Percentiles rank a stretch among this genome's conserved stretches.
phyloP scores from a whole-genome alignment of 2,797 vertebrate species.

The Bucorvus abyssinicus region DNA sequence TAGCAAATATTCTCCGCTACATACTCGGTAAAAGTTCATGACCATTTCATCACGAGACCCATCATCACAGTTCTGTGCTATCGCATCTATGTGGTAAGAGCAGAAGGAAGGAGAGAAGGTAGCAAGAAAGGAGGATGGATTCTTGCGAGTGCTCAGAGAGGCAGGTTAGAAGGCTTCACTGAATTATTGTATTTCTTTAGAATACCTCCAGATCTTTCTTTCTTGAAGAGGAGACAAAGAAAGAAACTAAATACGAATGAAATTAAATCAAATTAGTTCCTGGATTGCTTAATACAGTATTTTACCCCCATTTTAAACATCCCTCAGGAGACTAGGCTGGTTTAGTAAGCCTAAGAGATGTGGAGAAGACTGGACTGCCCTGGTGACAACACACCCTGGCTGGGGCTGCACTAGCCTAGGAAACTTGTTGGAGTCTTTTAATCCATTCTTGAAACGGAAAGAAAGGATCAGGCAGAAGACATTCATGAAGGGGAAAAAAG shows the following conservation, averaged over 20 bases:
- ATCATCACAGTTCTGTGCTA: background rate
- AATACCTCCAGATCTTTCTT: slow-evolving; percentile 60
- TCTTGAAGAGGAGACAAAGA: slow-evolving; percentile 4
- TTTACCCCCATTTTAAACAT: slow-evolving; percentile 19
- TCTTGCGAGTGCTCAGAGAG: background rate
- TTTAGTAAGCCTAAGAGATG: slow-evolving; percentile 28
- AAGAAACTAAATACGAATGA: slow-evolving; percentile 57
- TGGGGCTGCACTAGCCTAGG: background rate
- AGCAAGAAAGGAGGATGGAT: background rate
- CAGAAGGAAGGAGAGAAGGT: background rate
- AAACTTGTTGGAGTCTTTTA: background rate
- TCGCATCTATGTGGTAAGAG: background rate
- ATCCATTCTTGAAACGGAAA: background rate
- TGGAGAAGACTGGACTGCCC: background rate
- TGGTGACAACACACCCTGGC: slow-evolving; percentile 31
- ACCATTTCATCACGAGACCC: background rate
- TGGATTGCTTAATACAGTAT: background rate
- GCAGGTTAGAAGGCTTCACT: background rate
- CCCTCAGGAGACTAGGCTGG: slow-evolving; percentile 14
- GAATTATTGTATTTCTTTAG: background rate
- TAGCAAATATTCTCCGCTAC: background rate
- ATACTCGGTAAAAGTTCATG: background rate
- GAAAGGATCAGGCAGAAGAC: background rate
- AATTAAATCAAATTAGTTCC: slow-evolving; percentile 68
- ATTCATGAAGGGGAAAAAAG: background rate